Conservation (phyloP, 2,888 invertebrate species). For the Troilus luridus region DNA sequence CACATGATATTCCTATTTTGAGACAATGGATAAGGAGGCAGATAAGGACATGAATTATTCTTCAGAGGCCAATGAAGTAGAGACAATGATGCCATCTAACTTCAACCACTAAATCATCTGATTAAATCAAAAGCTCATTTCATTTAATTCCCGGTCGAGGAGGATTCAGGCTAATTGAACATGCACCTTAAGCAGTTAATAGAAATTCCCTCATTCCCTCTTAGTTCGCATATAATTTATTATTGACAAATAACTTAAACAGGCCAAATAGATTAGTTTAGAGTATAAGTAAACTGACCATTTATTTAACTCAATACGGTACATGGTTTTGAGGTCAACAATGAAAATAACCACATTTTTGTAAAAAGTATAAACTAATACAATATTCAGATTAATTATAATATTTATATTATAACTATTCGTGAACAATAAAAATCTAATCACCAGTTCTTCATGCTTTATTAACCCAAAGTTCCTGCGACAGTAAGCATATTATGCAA, state of each 20-base stretch:
- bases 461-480: no score
- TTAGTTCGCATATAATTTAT: neutral
- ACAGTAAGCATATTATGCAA: no score
- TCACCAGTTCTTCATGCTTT: no score
- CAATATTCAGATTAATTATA: no score
- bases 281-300: no score
- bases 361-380: no score
- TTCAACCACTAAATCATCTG: slow-evolving; percentile 22
- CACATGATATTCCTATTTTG: neutral
- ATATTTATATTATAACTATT: no score
- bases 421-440: no score
- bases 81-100: slow-evolving; percentile 1
- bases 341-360: no score
- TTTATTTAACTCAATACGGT: no score
- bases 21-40: neutral
- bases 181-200: neutral
- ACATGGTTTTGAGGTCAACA: no score
- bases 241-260: neutral
- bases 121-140: slow-evolving; percentile 44
- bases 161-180: neutral
- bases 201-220: neutral
- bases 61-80: neutral
- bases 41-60: slow-evolving; percentile 14
- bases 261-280: neutral
- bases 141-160: neutral